phyloP scores from a whole-genome alignment of 2,888 invertebrate genomes.

The Scaptomyza caliginosa region DNA sequence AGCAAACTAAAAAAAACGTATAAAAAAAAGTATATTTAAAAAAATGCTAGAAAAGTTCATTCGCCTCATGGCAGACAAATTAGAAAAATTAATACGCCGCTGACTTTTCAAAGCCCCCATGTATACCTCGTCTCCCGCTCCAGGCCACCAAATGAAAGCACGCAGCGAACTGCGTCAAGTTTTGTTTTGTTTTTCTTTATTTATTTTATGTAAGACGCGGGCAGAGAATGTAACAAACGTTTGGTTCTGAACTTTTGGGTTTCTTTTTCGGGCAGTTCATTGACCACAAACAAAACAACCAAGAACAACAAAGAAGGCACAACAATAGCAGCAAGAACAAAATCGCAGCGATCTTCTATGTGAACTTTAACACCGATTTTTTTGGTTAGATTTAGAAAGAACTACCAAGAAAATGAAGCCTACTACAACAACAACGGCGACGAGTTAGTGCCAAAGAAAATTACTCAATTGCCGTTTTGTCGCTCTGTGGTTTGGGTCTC shows the following conservation, averaged over 20 bases:
- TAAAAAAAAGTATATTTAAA: constrained; percentile 29
- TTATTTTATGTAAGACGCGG: constrained; percentile 67
- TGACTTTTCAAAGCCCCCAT: constrained; percentile 52
- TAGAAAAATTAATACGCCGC: constrained; percentile 78
- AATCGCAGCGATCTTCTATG: constrained; percentile 40
- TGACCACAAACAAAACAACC: constrained; percentile 66
- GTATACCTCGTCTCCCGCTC: constrained; percentile 5
- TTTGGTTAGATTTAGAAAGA: constrained; percentile 49
- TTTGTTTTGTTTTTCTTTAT: constrained; percentile 34
- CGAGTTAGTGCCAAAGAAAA: constrained; percentile 31
- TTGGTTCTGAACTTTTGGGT: constrained; percentile 67
- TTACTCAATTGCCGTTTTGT: constrained; percentile 58
- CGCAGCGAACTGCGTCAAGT: constrained; percentile 62
- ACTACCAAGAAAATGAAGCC: constrained; percentile 22
- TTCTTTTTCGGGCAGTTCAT: constrained; percentile 73
- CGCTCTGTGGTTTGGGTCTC: constrained; percentile 15
- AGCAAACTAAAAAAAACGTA: constrained; percentile 47
- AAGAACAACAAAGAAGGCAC: constrained; percentile 20
- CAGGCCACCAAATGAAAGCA: constrained; percentile 16
- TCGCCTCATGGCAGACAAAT: constrained; percentile 72
- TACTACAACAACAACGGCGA: not conserved
- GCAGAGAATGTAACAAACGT: constrained; percentile 68
- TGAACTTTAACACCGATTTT: constrained; percentile 67
- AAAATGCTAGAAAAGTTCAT: constrained; percentile 67
- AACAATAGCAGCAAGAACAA: constrained; percentile 28